These are phyloP conservation scores for Nemotelus pantherinus DNA, from an alignment of 2,888 invertebrate species.

Conservation along the genomic window DNA sequence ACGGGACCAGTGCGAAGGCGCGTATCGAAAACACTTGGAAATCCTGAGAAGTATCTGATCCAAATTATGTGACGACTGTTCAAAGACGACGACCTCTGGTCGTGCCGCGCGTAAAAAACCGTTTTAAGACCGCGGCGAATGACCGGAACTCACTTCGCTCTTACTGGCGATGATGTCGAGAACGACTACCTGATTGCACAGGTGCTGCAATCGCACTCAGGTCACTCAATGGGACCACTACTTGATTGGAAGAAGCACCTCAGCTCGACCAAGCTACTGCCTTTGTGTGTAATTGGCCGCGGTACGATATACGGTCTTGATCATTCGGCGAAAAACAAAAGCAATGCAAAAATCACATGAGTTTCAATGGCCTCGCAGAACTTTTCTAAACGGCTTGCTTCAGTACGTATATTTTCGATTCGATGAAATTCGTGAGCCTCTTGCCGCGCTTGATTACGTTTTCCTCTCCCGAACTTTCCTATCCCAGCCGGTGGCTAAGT, in stretches of 20 bases:
- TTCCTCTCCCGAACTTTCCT: not conserved
- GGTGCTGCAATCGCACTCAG: constrained; percentile 12
- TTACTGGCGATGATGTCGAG: not conserved
- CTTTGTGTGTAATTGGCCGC: constrained; percentile 11
- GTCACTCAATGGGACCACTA: not conserved
- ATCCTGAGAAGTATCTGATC: too few relatives aligned
- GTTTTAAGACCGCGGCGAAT: constrained; percentile 21
- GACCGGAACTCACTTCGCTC: constrained; percentile 18
- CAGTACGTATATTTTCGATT: not conserved
- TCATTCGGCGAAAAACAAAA: not conserved
- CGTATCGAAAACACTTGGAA: not conserved
- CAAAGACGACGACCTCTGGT: too few relatives aligned
- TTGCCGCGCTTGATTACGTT: constrained; percentile 21
- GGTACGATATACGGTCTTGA: not conserved
- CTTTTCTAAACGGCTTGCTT: constrained; percentile 6
- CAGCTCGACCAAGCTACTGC: not conserved
- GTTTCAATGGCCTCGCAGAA: constrained; percentile 35
- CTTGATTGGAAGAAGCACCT: not conserved
- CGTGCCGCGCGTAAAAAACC: not conserved
- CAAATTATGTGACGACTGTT: too few relatives aligned
- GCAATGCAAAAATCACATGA: constrained; percentile 25
- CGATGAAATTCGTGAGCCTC: constrained; percentile 6
- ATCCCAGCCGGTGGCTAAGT: not conserved
- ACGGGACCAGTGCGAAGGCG: not conserved
- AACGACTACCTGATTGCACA: not conserved